phyloP scores from a whole-genome alignment of 2,888 invertebrate genomes.

The Xiphydria camelus region DNA sequence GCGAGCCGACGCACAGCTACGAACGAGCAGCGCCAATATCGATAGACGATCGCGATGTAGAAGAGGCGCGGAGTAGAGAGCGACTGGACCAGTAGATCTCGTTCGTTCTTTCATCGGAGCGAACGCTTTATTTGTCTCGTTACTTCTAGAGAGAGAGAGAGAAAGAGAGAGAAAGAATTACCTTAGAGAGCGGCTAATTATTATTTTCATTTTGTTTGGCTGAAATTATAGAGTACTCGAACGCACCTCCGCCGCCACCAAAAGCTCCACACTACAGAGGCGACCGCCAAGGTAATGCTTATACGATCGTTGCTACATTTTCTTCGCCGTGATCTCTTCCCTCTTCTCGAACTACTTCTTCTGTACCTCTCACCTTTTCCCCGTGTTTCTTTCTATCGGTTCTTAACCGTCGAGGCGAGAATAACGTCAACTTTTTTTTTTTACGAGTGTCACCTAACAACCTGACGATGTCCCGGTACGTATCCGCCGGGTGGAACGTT shows the following conservation, averaged over 20 bases:
- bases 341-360: neutral
- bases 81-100: too few species aligned
- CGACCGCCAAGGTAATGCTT: slow-evolving; percentile 54
- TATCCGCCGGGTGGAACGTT: too few species aligned
- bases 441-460: too few species aligned
- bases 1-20: slow-evolving; percentile 1
- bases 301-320: slow-evolving; percentile 3
- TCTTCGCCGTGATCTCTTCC: neutral
- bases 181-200: slow-evolving; percentile 36
- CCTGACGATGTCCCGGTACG: too few species aligned
- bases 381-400: too few species aligned
- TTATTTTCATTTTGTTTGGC: slow-evolving; percentile 39
- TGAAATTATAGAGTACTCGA: slow-evolving; percentile 54
- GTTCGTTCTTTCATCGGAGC: too few species aligned
- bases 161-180: slow-evolving; percentile 16
- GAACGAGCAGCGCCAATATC: slow-evolving; percentile 36
- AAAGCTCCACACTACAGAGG: slow-evolving; percentile 55
- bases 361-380: neutral
- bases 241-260: slow-evolving; percentile 54
- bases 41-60: slow-evolving; percentile 36
- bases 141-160: too few species aligned
- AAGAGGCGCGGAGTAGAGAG: slow-evolving; percentile 20
- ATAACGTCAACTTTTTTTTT: too few species aligned
- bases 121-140: too few species aligned
- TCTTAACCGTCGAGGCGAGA: too few species aligned